Base-by-base conservation (phyloP, 2,113 vertebrate genomes). In the Rhinopomastus cyanomelas region DNA sequence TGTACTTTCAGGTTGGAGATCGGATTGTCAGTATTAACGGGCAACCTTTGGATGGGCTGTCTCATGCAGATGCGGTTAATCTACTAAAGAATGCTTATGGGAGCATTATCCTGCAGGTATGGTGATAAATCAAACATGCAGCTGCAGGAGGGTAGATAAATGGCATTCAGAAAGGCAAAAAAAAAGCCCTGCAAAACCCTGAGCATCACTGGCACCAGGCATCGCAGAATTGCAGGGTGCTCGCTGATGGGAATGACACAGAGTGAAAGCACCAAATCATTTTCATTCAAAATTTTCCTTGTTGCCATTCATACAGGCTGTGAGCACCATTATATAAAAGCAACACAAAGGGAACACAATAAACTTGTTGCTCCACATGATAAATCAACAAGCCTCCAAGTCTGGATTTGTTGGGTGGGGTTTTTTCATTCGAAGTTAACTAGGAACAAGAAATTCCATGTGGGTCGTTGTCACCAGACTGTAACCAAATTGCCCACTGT, bases 11-110 rank as follows among this genome's bases (percentile, higher is more conserved):
- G 99, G 99, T 99, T 90, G 99, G 99, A 49, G 99, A 99, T 97
- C 98, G 99, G 91, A 98, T 99, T 94, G 97, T 99, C 96, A 99
- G 98, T 96, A 98, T 99, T 86, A 99, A 99, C 85, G 96, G 98
- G 81, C 98, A 98, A 92, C 97, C 97, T 71, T 96, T 99, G 97
- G 98, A 99, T 69, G 98, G 97, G 84, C 95, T 98, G 96, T 97
- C 98, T 65, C 99, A 99, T 60, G 94, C 97, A 5, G 98, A 99
- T 6, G 99, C 98, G 5, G 99, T 99, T 94, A 97, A 97, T 97
- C 98, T 98, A 76, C 96, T 99, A 89, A 99, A 99, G 98, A 98
- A 98, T 92, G 98, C 98, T 96, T 98, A 97, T 42, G 98, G 98
- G 88, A 97, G 88, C 94, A 98, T 99, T 97, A 96, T 96, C 95